Evolutionary conservation across 2,888 invertebrate genomes (phyloP).

Genomic region (Rhagophthalmus giganteus): DNA sequence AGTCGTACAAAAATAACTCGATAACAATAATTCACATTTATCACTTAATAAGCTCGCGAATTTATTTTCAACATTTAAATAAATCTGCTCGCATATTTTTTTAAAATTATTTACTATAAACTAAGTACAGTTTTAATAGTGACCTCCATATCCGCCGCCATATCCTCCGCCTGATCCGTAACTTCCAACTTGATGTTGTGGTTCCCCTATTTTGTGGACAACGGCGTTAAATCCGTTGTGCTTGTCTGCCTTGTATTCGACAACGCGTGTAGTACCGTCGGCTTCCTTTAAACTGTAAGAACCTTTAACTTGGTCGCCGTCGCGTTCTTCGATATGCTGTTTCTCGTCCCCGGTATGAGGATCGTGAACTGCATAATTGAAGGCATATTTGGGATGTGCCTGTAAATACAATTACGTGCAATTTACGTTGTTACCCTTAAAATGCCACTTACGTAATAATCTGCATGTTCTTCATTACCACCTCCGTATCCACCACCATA

Average conservation of each 20-base stretch:
- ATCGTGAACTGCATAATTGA: constrained; percentile 64
- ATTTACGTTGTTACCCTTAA: no score
- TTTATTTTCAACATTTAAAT: no score
- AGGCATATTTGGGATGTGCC: constrained; percentile 63
- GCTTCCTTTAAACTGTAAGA: constrained; percentile 62
- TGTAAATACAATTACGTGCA: no score
- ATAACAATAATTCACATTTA: background rate
- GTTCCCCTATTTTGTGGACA: constrained; percentile 59
- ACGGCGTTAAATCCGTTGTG: constrained; percentile 64
- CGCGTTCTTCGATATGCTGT: constrained; percentile 64
- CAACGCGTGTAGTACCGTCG: constrained; percentile 63
- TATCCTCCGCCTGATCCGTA: constrained; percentile 8
- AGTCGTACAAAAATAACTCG: background rate
- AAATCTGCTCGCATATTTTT: no score
- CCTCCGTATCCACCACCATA: constrained; percentile 31
- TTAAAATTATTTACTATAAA: no score
- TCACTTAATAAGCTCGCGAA: background rate
- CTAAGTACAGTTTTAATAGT: no score
- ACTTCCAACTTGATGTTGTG: constrained; percentile 9
- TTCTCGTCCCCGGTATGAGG: constrained; percentile 64
- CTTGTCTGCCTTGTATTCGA: constrained; percentile 64
- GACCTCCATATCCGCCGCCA: constrained; percentile 18
- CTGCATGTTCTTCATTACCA: constrained; percentile 38
- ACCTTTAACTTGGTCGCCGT: constrained; percentile 66
- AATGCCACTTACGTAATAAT: constrained; percentile 35